Conservation (phyloP, 2,888 invertebrate species). For the Loripinus fragilis region DNA sequence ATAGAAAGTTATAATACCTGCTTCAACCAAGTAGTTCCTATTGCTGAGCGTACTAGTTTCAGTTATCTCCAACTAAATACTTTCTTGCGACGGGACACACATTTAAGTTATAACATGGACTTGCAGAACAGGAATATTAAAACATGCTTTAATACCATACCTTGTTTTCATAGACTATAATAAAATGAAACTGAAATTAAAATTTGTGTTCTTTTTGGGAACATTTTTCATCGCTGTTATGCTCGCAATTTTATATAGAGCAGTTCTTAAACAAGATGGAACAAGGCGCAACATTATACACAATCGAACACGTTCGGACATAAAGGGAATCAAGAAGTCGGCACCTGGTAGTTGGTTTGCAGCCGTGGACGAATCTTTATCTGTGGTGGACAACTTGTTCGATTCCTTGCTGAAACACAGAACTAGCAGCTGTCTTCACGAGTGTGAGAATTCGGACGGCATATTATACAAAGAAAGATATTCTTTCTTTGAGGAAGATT, state of each 20-base stretch:
- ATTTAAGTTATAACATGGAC: too few relatives aligned
- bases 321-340: not conserved
- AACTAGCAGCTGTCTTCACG: not conserved
- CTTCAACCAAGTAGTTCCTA: too few relatives aligned
- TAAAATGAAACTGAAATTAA: not conserved
- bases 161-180: too few relatives aligned
- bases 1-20: too few relatives aligned
- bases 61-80: too few relatives aligned
- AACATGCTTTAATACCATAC: too few relatives aligned
- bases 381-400: not conserved
- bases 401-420: not conserved
- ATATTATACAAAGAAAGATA: not conserved
- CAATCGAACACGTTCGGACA: not conserved
- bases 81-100: too few relatives aligned
- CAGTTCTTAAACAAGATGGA: not conserved
- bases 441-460: not conserved
- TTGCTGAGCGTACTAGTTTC: too few relatives aligned
- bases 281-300: not conserved
- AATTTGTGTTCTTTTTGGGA: not conserved
- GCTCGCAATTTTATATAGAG: not conserved
- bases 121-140: too few relatives aligned
- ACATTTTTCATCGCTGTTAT: not conserved
- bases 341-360: not conserved
- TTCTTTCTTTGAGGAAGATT: constrained; percentile 23
- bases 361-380: not conserved